Evolutionary conservation across 1,140 invertebrate species (phyloP).

Genomic region (Pseudomyrmex concolor): DNA sequence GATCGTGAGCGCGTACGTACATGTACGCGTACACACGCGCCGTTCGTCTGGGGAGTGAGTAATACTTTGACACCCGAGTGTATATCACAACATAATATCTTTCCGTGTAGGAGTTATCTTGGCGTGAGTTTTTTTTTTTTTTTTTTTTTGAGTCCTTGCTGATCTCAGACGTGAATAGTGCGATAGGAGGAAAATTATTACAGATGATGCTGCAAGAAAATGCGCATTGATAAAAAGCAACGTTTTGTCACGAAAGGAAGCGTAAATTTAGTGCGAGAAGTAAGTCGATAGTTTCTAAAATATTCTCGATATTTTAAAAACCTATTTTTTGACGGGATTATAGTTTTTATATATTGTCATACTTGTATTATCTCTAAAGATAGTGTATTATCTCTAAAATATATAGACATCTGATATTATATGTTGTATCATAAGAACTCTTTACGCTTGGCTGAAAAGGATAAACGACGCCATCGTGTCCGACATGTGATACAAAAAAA

Average conservation of each 20-base stretch:
- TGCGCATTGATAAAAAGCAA: not conserved
- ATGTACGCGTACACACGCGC: not conserved
- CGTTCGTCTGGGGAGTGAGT: conserved; percentile 14
- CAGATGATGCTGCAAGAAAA: conserved; percentile 41
- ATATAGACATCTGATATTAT: not conserved
- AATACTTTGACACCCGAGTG: conserved; percentile 42
- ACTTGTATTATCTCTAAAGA: no score
- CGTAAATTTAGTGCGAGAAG: not conserved
- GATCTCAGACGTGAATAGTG: not conserved
- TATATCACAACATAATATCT: conserved; percentile 64
- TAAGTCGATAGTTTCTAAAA: conserved; percentile 14
- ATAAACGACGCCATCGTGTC: not conserved
- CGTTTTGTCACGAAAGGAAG: not conserved
- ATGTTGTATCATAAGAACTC: conserved; percentile 7
- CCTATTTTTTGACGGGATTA: no score
- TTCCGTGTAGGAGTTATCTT: conserved; percentile 65
- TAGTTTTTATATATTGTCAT: no score
- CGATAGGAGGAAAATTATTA: conserved; percentile 50
- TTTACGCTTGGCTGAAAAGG: not conserved
- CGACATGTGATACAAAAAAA: not conserved
- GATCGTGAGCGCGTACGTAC: not conserved
- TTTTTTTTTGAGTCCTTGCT: conserved; percentile 42
- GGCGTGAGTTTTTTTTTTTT: conserved; percentile 36
- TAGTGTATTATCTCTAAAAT: no score
- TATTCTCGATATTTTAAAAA: not conserved